Conservation (phyloP, 2,113 vertebrate genomes). For the Nipponia nippon region DNA sequence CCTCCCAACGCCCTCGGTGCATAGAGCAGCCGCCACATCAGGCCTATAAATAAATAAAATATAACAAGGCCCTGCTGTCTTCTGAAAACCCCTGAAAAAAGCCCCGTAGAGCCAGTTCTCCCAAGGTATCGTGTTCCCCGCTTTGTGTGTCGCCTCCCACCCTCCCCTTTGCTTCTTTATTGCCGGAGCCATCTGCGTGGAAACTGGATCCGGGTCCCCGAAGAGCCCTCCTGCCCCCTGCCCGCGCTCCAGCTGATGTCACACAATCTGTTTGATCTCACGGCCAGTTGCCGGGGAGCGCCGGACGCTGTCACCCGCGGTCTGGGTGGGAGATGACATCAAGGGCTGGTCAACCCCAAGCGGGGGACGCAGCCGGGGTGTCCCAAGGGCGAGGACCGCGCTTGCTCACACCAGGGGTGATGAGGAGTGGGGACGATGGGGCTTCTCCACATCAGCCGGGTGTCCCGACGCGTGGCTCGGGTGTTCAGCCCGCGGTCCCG, state of each 20-base stretch:
- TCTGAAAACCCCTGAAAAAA: constrained; percentile 20
- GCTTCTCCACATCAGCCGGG: background rate
- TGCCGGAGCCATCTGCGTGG: constrained; percentile 49
- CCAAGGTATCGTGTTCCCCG: constrained; percentile 24
- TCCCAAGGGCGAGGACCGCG: background rate
- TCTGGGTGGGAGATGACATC: background rate
- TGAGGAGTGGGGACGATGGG: background rate
- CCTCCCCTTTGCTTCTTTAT: background rate
- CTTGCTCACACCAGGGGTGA: fast-evolving
- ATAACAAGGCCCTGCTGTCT: background rate
- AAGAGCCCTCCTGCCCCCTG: constrained; percentile 27
- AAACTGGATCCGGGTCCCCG: constrained; percentile 23
- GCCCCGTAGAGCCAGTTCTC: background rate
- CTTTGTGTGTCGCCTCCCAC: background rate
- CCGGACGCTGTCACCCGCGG: background rate
- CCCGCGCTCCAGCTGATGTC: constrained; percentile 54
- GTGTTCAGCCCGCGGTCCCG: fast-evolving
- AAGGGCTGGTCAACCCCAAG: background rate
- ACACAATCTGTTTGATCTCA: constrained; percentile 46
- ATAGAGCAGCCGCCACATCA: constrained; percentile 7
- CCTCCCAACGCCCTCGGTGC: background rate
- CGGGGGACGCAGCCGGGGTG: background rate
- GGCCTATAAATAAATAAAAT: constrained; percentile 48
- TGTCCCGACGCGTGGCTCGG: background rate
- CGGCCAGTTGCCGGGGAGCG: constrained; percentile 4